Conservation (phyloP, 1,140 invertebrate genomes). For the Phocides pigmalion region DNA sequence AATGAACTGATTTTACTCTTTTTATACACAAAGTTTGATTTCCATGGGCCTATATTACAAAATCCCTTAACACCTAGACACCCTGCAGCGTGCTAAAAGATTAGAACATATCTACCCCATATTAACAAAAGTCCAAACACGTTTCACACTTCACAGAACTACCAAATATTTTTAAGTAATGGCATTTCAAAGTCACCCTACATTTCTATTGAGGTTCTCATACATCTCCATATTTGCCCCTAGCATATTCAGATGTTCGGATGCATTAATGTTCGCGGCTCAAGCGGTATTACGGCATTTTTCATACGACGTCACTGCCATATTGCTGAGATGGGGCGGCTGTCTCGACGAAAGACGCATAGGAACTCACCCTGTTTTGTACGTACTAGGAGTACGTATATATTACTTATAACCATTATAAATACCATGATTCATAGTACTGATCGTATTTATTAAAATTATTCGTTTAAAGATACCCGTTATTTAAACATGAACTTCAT, state of each 20-base stretch:
- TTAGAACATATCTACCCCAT: slow-evolving; percentile 4
- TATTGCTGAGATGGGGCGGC: slow-evolving; percentile 44
- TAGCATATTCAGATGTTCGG: slow-evolving; percentile 70
- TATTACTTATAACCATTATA: no score
- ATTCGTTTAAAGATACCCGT: no score
- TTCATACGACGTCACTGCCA: slow-evolving; percentile 60
- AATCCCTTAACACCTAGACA: background rate
- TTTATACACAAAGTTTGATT: no score
- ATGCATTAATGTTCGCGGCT: slow-evolving; percentile 60
- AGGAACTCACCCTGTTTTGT: slow-evolving; percentile 4
- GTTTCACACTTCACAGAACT: slow-evolving; percentile 1
- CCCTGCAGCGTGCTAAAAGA: slow-evolving; percentile 5
- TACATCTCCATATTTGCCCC: slow-evolving; percentile 62
- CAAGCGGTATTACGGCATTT: slow-evolving; percentile 56
- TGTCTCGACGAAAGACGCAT: slow-evolving; percentile 38
- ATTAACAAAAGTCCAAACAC: slow-evolving; percentile 2
- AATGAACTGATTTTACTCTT: no score
- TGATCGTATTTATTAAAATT: no score
- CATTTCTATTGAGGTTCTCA: slow-evolving; percentile 55
- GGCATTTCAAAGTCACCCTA: slow-evolving; percentile 55
- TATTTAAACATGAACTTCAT: no score
- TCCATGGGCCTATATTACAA: background rate
- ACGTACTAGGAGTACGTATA: background rate
- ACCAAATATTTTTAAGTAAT: slow-evolving; percentile 41
- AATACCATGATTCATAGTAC: no score